Conservation (phyloP, 1,140 invertebrate genomes). For the Drosophila miranda region DNA sequence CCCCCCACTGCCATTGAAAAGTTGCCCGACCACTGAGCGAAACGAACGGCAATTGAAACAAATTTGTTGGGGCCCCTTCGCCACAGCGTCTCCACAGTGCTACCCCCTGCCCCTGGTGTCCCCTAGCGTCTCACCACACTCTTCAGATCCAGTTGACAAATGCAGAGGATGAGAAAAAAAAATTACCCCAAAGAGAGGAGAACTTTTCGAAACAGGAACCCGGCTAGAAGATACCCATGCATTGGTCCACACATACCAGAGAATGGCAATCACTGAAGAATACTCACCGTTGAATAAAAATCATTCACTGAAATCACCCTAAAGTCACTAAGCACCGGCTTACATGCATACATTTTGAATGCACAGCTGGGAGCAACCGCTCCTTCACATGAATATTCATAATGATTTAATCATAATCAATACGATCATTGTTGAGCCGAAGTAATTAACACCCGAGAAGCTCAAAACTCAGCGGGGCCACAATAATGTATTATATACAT, state of each 20-base stretch:
- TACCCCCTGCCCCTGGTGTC: background rate
- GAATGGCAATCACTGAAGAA: too few relatives aligned
- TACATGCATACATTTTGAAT: too few relatives aligned
- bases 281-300: too few relatives aligned
- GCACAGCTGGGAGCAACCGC: too few relatives aligned
- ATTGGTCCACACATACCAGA: background rate
- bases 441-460: too few relatives aligned
- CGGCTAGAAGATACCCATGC: background rate
- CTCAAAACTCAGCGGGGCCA: too few relatives aligned
- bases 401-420: too few relatives aligned
- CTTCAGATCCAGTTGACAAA: constrained; percentile 23
- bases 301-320: too few relatives aligned
- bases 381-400: too few relatives aligned
- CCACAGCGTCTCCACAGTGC: background rate
- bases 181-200: background rate
- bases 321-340: too few relatives aligned
- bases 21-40: constrained; percentile 26
- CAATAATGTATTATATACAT: too few relatives aligned
- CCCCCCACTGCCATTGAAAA: constrained; percentile 28
- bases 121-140: background rate
- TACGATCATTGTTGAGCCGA: too few relatives aligned
- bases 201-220: background rate
- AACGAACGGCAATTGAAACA: constrained; percentile 54
- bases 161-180: constrained; percentile 6
- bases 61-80: constrained; percentile 40